These are phyloP conservation scores for Corapipo altera DNA, from an alignment of 2,113 vertebrate species.

Conservation along the genomic window DNA sequence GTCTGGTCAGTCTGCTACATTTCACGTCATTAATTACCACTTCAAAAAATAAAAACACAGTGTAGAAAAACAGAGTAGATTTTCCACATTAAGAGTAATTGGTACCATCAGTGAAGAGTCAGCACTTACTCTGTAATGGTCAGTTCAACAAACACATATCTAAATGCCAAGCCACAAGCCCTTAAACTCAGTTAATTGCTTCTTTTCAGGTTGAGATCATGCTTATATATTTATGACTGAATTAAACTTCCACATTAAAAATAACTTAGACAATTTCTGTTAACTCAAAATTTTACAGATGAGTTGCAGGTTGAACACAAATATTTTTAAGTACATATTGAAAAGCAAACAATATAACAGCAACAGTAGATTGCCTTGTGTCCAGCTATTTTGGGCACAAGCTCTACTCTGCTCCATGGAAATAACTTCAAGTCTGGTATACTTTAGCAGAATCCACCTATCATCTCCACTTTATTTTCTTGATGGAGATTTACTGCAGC, in stretches of 20 bases:
- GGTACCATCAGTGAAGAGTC: slow-evolving; percentile 19
- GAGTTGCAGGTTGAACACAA: slow-evolving; percentile 9
- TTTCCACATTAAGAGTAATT: slow-evolving; percentile 47
- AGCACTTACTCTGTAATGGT: slow-evolving; percentile 33
- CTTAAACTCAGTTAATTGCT: slow-evolving; percentile 26
- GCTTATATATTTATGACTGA: slow-evolving; percentile 28
- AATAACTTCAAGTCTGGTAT: neutral
- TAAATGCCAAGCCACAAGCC: slow-evolving; percentile 29
- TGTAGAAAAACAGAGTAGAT: slow-evolving; percentile 14
- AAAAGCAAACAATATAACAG: slow-evolving; percentile 18
- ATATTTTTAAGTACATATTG: neutral
- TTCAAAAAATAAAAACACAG: slow-evolving; percentile 9
- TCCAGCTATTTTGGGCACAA: neutral
- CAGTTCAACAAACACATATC: slow-evolving; percentile 24
- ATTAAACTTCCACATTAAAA: slow-evolving; percentile 21
- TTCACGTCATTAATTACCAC: neutral
- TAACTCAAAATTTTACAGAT: slow-evolving; percentile 36
- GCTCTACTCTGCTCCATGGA: neutral
- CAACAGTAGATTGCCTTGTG: neutral
- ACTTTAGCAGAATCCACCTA: neutral
- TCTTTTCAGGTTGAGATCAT: neutral
- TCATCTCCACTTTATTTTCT: neutral
- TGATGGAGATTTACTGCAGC: neutral
- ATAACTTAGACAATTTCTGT: slow-evolving; percentile 21
- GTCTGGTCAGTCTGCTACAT: neutral